phyloP scores from a whole-genome alignment of 2,888 invertebrate species.

The Leuctra nigra region DNA sequence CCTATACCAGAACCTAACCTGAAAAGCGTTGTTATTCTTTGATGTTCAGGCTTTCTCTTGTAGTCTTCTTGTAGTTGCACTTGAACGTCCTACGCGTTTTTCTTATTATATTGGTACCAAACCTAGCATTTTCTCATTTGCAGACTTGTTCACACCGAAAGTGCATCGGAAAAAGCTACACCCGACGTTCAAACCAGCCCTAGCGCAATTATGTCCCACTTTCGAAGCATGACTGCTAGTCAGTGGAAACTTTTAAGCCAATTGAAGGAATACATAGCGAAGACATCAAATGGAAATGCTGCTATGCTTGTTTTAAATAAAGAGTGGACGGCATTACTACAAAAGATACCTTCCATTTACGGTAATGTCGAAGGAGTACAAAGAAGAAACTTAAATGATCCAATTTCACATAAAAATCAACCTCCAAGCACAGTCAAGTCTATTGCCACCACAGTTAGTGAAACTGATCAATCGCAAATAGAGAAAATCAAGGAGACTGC shows the following conservation, averaged over 20 bases:
- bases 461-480: conserved; percentile 27
- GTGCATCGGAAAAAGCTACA: conserved; percentile 31
- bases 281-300: conserved; percentile 41
- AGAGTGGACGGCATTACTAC: conserved; percentile 45
- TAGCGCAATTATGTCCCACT: conserved; percentile 31
- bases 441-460: not conserved
- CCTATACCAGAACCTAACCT: too few relatives aligned
- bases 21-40: too few relatives aligned
- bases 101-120: not conserved
- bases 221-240: conserved; percentile 38
- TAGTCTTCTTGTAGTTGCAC: too few relatives aligned
- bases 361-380: conserved; percentile 33
- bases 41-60: too few relatives aligned
- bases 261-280: conserved; percentile 43
- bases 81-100: too few relatives aligned
- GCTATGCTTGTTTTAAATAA: conserved; percentile 43
- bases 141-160: conserved; percentile 32
- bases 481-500: conserved; percentile 29
- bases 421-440: not conserved
- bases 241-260: conserved; percentile 45
- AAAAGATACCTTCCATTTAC: conserved; percentile 42
- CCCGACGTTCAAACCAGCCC: conserved; percentile 26
- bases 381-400: conserved; percentile 3
- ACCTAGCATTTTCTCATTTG: conserved; percentile 24
- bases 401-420: too few relatives aligned